Conservation (phyloP, 2,797 vertebrate species). For the Peromyscus melanophrys region DNA sequence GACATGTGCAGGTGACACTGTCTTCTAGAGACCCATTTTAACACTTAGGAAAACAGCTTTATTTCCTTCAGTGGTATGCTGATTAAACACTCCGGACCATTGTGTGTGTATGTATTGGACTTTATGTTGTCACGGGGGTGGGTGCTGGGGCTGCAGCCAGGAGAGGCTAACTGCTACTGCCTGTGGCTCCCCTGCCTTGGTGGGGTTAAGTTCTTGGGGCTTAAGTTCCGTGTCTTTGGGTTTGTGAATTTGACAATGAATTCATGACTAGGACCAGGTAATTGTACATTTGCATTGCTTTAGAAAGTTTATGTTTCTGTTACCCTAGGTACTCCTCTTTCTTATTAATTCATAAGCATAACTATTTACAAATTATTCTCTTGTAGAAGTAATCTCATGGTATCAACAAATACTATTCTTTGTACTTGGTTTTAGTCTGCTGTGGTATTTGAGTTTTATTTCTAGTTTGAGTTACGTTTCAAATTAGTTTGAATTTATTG, state of each 20-base stretch:
- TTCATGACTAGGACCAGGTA: background rate
- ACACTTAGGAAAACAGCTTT: background rate
- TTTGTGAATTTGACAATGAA: slow-evolving; percentile 16
- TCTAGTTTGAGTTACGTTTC: slow-evolving; percentile 39
- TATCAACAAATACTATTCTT: background rate
- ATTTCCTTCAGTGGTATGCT: background rate
- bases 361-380: slow-evolving; percentile 65
- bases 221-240: background rate
- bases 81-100: background rate
- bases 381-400: slow-evolving; percentile 47
- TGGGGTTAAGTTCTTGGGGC: slow-evolving; percentile 10
- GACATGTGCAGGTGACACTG: background rate
- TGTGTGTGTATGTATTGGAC: background rate
- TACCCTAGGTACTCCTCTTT: slow-evolving; percentile 33
- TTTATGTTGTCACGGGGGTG: slow-evolving; percentile 13
- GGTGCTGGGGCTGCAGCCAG: background rate
- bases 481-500: slow-evolving; percentile 63
- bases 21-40: background rate
- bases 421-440: slow-evolving; percentile 62
- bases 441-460: slow-evolving; percentile 61
- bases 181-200: background rate
- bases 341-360: slow-evolving; percentile 42
- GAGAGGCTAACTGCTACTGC: background rate
- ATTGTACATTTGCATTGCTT: slow-evolving; percentile 46
- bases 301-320: slow-evolving; percentile 5